Evolutionary conservation across 2,888 invertebrate genomes (phyloP), one percentile per base, ranked within the genome.

Genomic region (Caenorhabditis sp.): DNA sequence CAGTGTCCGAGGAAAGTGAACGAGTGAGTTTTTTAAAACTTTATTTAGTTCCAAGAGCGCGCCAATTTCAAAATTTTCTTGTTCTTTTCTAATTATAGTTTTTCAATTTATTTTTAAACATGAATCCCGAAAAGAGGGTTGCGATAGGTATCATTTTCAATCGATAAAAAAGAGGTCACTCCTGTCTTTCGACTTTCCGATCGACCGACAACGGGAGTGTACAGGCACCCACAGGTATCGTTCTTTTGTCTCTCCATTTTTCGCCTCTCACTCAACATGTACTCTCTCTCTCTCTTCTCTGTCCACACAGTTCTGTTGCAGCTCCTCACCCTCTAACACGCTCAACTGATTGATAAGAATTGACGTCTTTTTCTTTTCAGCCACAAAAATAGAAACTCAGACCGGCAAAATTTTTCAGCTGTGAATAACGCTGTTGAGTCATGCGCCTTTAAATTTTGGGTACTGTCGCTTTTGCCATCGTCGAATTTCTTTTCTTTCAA

Each of bases 141-240:
- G 18, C 18, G 47, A 47, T 47, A 4, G 15, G 47, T 47, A 60
- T 9, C 9, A 4, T 32, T 9, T 32, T 51, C 47, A 71, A 55
- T 62, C 62, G n/a, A 55, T 51, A 50, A 76, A 74, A 74, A 76
- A 76, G 76, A 76, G 76, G 76, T 67, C 67, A 76, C 18, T 58
- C 65, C 11, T 58, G 26, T 71, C 62, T 40, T 20, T 8, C 18
- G 37, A 20, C 32, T 32, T 32, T 32, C 5, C 32, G 32, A 35
- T 50, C 64, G 47, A 26, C 9, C 22, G 22, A 13, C 47, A 18
- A 18, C 40, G 35, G 65, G 20, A 47, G 47, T 74, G 50, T 32
- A 32, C 58, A 32, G 55, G n/a, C 32, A 5, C 47, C 6, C 22
- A 13, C 40, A 13, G 18, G 37, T 44, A 26, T 60, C 70, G 40